phyloP scores from a whole-genome alignment of 2,797 vertebrate genomes.

The Pseudochirops corinnae region DNA sequence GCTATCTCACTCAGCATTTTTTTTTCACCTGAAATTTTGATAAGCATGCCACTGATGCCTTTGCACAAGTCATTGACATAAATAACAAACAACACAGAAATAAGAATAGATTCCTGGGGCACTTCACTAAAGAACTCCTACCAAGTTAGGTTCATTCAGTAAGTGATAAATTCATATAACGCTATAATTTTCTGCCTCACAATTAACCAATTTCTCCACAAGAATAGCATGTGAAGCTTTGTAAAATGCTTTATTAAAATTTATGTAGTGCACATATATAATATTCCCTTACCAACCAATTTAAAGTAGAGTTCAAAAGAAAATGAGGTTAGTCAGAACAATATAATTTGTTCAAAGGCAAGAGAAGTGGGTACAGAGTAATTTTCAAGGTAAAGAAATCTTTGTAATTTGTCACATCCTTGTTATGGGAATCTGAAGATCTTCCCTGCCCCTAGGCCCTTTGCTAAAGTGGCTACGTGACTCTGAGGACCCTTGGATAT shows the following conservation, averaged over 20 bases:
- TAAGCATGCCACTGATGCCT: not conserved
- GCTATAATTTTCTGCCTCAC: not conserved
- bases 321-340: not conserved
- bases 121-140: not conserved
- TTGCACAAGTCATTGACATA: too few species aligned
- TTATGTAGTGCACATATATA: not conserved
- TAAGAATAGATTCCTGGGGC: too few species aligned
- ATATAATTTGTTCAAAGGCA: not conserved
- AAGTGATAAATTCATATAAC: not conserved
- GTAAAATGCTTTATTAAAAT: not conserved
- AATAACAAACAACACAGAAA: too few species aligned
- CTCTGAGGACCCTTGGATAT: too few species aligned
- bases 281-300: not conserved
- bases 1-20: too few species aligned
- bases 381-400: not conserved
- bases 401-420: not conserved
- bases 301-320: not conserved
- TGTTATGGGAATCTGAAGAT: too few species aligned
- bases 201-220: not conserved
- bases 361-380: not conserved
- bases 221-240: not conserved
- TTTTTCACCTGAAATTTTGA: too few species aligned
- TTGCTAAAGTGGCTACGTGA: too few species aligned
- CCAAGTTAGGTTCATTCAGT: not conserved
- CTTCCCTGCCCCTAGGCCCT: too few species aligned